Percentiles rank a stretch among this genome's conserved stretches.
Conservation (phyloP, 2,797 vertebrate genomes). For the Astyanax mexicanus region DNA sequence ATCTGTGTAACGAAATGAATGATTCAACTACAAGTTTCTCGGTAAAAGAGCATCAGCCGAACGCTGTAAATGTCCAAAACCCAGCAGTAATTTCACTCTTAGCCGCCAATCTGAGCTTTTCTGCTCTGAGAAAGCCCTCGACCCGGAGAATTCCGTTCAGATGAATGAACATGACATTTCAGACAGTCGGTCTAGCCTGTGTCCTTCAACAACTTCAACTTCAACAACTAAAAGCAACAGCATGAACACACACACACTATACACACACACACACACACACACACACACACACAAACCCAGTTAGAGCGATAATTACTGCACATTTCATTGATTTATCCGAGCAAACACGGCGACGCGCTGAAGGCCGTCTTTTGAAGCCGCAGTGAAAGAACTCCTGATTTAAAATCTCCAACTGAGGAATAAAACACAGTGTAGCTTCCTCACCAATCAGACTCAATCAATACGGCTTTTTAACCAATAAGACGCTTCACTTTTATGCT, state of each 20-base stretch:
- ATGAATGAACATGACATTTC: not conserved
- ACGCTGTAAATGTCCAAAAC: too few relatives aligned
- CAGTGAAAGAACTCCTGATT: not conserved
- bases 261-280: too few relatives aligned
- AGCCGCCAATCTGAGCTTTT: not conserved
- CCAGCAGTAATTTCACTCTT: too few relatives aligned
- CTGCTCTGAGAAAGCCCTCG: not conserved
- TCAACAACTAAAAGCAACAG: not conserved
- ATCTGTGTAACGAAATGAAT: too few relatives aligned
- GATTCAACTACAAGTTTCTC: too few relatives aligned
- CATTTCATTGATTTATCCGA: not conserved
- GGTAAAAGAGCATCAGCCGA: too few relatives aligned
- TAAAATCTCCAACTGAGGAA: not conserved
- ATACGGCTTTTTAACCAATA: not conserved
- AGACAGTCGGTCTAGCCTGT: not conserved
- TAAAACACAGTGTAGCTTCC: not conserved
- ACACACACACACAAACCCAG: not conserved
- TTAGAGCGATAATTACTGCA: not conserved
- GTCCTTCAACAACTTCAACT: not conserved
- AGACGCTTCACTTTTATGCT: not conserved
- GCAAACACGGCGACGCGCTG: not conserved
- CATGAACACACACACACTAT: not conserved
- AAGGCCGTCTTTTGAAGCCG: not conserved
- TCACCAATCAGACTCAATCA: not conserved
- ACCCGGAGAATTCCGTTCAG: not conserved